These are phyloP conservation scores for Pteria penguin DNA, from an alignment of 2,888 invertebrate species.

Conservation along the genomic window DNA sequence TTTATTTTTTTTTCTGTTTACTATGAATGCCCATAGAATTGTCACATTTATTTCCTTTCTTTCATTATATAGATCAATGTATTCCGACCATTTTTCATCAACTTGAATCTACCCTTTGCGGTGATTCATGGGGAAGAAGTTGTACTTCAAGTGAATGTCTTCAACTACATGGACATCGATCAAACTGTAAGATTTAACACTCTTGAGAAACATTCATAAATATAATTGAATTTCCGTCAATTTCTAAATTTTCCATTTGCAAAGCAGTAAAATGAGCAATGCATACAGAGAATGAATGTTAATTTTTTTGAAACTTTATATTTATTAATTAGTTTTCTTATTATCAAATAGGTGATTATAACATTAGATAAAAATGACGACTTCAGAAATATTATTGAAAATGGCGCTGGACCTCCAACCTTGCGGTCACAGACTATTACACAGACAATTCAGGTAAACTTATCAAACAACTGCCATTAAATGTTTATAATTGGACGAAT, in stretches of 20 bases:
- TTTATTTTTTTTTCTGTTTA: no score
- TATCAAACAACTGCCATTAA: no score
- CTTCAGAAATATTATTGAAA: conserved; percentile 64
- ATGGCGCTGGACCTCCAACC: conserved; percentile 33
- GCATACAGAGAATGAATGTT: no score
- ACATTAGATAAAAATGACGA: conserved; percentile 88
- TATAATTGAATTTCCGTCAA: no score
- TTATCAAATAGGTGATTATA: conserved; percentile 89
- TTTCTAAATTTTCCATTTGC: no score
- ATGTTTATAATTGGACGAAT: no score
- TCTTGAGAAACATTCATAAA: no score
- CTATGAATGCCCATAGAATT: no score
- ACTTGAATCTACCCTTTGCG: conserved; percentile 91
- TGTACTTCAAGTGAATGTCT: conserved; percentile 91
- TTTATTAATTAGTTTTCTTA: no score
- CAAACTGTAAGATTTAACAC: conserved; percentile 63
- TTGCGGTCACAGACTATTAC: conserved; percentile 45
- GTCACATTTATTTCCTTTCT: no score
- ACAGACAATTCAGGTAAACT: conserved; percentile 51
- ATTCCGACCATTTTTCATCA: conserved; percentile 90
- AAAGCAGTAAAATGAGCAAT: not conserved
- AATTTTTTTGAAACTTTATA: no score
- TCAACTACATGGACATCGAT: conserved; percentile 91
- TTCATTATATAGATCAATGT: conserved; percentile 86
- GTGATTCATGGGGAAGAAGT: conserved; percentile 94